Percentiles rank a stretch among this genome's conserved stretches.
Evolutionary conservation across 1,140 invertebrate genomes (phyloP).

Genomic region (Campoletis sonorensis): DNA sequence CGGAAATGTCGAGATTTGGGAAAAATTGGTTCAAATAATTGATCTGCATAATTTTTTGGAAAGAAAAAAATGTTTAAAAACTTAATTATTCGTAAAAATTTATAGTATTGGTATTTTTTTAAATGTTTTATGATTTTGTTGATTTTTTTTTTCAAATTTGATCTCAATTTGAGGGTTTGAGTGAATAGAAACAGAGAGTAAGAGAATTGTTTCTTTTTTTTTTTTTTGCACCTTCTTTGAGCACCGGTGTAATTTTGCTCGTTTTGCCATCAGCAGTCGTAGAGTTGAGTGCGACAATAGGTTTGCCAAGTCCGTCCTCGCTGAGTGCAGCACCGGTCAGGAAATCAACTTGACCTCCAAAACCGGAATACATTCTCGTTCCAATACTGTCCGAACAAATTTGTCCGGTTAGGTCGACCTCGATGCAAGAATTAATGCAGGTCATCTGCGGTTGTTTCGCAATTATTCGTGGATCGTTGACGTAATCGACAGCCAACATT

Average conservation of each 20-base stretch:
- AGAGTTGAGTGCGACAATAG: conserved; percentile 95
- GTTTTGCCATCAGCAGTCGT: conserved; percentile 87
- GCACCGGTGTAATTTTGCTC: conserved; percentile 90
- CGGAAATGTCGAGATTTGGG: too few species aligned
- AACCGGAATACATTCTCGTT: conserved; percentile 93
- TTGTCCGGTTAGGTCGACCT: conserved; percentile 97
- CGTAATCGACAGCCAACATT: conserved; percentile 91
- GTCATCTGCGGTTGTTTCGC: conserved; percentile 93
- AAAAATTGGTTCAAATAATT: too few species aligned
- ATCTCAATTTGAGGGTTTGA: too few species aligned
- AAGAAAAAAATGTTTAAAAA: too few species aligned
- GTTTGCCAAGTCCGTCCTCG: conserved; percentile 92
- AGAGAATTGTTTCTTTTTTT: too few species aligned
- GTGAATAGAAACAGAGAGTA: too few species aligned
- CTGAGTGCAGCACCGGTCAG: conserved; percentile 93
- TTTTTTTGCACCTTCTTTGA: conserved; percentile 84
- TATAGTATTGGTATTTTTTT: too few species aligned
- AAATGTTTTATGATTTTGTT: too few species aligned
- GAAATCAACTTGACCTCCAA: conserved; percentile 97
- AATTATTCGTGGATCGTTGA: conserved; percentile 89
- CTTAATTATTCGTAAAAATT: too few species aligned
- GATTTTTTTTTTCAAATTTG: too few species aligned
- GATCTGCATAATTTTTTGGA: too few species aligned
- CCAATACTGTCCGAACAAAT: conserved; percentile 95
- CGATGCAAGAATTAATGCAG: conserved; percentile 97